These are phyloP conservation scores for Sympetrum striolatum DNA, from an alignment of 2,888 invertebrate species.

Conservation along the genomic window DNA sequence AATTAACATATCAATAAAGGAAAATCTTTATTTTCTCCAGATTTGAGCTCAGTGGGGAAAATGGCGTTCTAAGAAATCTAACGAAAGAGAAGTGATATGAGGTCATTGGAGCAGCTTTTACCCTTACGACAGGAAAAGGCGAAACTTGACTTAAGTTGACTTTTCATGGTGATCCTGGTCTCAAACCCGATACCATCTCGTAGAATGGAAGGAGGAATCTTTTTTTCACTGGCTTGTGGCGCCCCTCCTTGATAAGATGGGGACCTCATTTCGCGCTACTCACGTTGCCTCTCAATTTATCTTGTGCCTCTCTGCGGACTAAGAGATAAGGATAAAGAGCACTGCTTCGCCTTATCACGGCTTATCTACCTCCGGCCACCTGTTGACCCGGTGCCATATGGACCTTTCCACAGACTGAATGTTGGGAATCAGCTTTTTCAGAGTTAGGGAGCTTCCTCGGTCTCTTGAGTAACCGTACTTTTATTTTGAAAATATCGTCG, in stretches of 20 bases:
- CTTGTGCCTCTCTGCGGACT: not conserved
- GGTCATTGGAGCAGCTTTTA: no score
- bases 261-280: not conserved
- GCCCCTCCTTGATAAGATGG: not conserved
- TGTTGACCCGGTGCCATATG: conserved; percentile 32
- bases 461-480: not conserved
- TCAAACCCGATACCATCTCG: not conserved
- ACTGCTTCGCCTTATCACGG: conserved; percentile 17
- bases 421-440: not conserved
- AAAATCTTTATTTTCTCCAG: no score
- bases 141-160: no score
- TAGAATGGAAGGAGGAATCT: no score
- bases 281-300: not conserved
- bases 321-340: not conserved
- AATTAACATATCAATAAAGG: no score
- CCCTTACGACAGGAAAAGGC: no score
- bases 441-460: not conserved
- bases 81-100: no score
- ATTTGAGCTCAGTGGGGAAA: no score
- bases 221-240: not conserved
- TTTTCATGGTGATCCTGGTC: not conserved
- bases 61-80: no score
- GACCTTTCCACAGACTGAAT: not conserved
- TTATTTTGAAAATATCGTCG: not conserved
- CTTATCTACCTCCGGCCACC: conserved; percentile 27